Base-by-base conservation (phyloP, 2,888 invertebrate genomes). In the Dysmachus trigonus region DNA sequence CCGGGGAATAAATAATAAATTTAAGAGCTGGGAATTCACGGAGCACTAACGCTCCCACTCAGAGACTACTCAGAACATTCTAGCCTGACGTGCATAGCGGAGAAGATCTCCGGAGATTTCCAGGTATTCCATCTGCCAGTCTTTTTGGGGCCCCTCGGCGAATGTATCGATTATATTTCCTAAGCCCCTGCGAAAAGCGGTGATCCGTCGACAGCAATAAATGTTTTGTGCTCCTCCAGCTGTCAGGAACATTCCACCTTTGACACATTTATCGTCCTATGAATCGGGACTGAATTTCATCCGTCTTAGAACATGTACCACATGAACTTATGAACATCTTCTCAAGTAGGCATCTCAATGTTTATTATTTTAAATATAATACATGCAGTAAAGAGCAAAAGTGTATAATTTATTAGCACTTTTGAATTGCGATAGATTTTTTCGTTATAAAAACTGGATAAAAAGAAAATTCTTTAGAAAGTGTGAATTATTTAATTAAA, bases 1-100 rank as follows among this genome's bases (percentile, higher is more conserved):
- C 71, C 31, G 35, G 71, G 27, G 41, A 72, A 83, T 83, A 83
- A 83, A 83, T 83, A 83, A 83, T 83, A 83, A 72, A 72, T 83
- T 33, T 62, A 18, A 27, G 8, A 62, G 62, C 62, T 62, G 62
- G 62, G 62, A 62, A 27, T 62, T 62, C 62, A 62, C 22, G 22
- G 62, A 27, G 62, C 27, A 8, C 62, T 13, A 62, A 62, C 22
- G 27, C 38, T 27, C 30, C 31, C 10, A 10, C 53, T 22, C 53
- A 27, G 62, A 62, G 10, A 27, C 27, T 18, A 27, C n/a, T n/a
- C n/a, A n/a, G n/a, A n/a, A n/a, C n/a, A n/a, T n/a, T n/a, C n/a
- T n/a, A n/a, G n/a, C 6, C 62, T 62, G 62, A 62, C 27, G 62
- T 62, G 62, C 62, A 62, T 10, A 62, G 62, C 62, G 10, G 22